Evolutionary conservation across 2,113 vertebrate species (phyloP).

Genomic region (Eleginops maclovinus): DNA sequence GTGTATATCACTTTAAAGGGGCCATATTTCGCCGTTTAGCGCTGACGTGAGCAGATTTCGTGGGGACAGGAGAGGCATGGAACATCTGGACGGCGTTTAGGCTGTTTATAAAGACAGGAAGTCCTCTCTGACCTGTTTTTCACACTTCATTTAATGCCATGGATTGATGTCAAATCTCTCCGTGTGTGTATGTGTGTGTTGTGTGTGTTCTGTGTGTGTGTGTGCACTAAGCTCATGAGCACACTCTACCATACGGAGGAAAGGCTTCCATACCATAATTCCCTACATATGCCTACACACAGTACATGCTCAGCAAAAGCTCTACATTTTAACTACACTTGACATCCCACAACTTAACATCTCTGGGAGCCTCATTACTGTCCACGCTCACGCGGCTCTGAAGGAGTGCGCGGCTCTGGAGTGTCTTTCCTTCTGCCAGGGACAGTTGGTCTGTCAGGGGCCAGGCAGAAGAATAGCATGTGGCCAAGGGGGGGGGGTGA

Average conservation of each 20-base stretch:
- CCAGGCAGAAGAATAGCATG: constrained; percentile 71
- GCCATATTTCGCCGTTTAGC: constrained; percentile 77
- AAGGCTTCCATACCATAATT: constrained; percentile 31
- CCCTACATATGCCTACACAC: constrained; percentile 30
- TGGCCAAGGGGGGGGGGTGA: constrained; percentile 71
- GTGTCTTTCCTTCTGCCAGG: constrained; percentile 72
- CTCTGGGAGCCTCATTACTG: constrained; percentile 75
- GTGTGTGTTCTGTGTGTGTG: neutral
- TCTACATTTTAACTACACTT: constrained; percentile 67
- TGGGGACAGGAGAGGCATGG: constrained; percentile 68
- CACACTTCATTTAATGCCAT: constrained; percentile 80
- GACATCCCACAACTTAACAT: constrained; percentile 67
- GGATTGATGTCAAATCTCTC: constrained; percentile 77
- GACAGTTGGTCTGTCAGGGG: constrained; percentile 74
- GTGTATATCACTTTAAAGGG: constrained; percentile 81
- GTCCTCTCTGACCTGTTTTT: constrained; percentile 81
- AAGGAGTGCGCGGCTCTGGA: constrained; percentile 64
- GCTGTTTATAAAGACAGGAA: constrained; percentile 82
- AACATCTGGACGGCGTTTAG: constrained; percentile 81
- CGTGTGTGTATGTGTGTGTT: constrained; percentile 25
- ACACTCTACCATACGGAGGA: constrained; percentile 28
- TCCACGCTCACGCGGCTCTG: constrained; percentile 58
- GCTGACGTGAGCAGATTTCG: constrained; percentile 78
- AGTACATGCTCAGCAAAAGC: constrained; percentile 33
- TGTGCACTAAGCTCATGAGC: constrained; percentile 11